Percentiles rank a stretch among this genome's conserved stretches.
Evolutionary conservation across 1,140 invertebrate species (phyloP).

Genomic region (Parapsyche elsis): DNA sequence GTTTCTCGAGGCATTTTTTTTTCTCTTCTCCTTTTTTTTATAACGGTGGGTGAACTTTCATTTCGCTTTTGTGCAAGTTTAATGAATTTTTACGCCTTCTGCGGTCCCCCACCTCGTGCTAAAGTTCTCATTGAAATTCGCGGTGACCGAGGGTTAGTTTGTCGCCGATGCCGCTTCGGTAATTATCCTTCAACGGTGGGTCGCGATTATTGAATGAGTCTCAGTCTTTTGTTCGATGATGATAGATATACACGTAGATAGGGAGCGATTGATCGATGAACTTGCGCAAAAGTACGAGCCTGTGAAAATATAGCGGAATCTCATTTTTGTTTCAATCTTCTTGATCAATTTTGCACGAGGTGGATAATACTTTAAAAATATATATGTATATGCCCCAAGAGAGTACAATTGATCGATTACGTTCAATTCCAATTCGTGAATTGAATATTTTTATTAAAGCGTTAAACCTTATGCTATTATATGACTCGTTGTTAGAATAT

Average conservation of each 20-base stretch:
- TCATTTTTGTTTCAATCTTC: neutral
- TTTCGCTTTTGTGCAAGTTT: slow-evolving; percentile 50
- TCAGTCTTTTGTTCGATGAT: neutral
- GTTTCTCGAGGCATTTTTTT: neutral
- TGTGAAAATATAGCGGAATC: neutral
- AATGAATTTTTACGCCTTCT: slow-evolving; percentile 47
- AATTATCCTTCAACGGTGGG: neutral
- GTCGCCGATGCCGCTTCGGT: neutral
- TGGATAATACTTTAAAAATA: too few species aligned
- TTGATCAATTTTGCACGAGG: neutral
- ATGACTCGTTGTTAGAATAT: too few species aligned
- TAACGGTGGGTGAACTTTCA: slow-evolving; percentile 38
- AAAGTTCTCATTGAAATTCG: slow-evolving; percentile 43
- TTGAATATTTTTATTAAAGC: too few species aligned
- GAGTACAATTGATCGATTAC: neutral
- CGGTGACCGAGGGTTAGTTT: neutral
- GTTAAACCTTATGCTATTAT: too few species aligned
- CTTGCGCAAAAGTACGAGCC: neutral
- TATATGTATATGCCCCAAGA: neutral
- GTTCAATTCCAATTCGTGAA: neutral
- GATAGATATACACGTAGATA: too few species aligned
- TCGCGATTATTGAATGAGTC: neutral
- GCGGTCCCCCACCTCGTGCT: slow-evolving; percentile 3
- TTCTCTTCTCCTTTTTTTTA: neutral
- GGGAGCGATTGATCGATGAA: neutral